Percentiles rank a stretch among this genome's conserved stretches.
phyloP scores from a whole-genome alignment of 1,140 invertebrate genomes.

The Apis dorsata region DNA sequence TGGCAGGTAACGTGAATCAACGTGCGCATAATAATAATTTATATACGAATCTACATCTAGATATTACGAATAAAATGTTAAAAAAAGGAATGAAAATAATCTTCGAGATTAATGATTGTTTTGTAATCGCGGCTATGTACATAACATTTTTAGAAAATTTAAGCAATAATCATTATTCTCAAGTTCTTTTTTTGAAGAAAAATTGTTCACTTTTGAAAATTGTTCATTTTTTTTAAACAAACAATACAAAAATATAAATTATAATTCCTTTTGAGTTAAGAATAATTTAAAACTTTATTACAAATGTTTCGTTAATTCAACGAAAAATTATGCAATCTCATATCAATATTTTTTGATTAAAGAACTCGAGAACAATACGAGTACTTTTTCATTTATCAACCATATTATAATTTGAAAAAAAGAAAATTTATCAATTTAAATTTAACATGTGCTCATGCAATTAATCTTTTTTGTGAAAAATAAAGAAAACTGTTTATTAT shows the following conservation, averaged over 20 bases:
- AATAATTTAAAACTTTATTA: not conserved
- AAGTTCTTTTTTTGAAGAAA: not conserved
- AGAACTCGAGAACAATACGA: not conserved
- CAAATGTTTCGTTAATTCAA: not conserved
- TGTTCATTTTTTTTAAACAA: not conserved
- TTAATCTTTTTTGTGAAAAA: conserved; percentile 20
- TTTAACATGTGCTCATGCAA: not conserved
- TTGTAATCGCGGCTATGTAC: conserved; percentile 62
- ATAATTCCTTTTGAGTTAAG: no score
- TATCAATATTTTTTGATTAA: not conserved
- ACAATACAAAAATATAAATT: not conserved
- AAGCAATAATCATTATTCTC: not conserved
- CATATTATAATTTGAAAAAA: not conserved
- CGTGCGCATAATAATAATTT: conserved; percentile 57
- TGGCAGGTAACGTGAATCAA: conserved; percentile 17
- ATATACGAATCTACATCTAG: conserved; percentile 55
- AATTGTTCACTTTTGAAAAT: not conserved
- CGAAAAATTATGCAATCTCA: not conserved
- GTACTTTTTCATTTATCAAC: not conserved
- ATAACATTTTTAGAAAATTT: conserved; percentile 21
- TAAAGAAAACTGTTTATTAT: conserved; percentile 1
- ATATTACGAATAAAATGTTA: conserved; percentile 47
- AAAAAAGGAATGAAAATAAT: not conserved
- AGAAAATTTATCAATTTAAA: not conserved
- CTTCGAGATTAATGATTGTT: conserved; percentile 26